These are phyloP conservation scores for Gadopsis marmoratus DNA, from an alignment of 2,797 vertebrate species.

Conservation along the genomic window DNA sequence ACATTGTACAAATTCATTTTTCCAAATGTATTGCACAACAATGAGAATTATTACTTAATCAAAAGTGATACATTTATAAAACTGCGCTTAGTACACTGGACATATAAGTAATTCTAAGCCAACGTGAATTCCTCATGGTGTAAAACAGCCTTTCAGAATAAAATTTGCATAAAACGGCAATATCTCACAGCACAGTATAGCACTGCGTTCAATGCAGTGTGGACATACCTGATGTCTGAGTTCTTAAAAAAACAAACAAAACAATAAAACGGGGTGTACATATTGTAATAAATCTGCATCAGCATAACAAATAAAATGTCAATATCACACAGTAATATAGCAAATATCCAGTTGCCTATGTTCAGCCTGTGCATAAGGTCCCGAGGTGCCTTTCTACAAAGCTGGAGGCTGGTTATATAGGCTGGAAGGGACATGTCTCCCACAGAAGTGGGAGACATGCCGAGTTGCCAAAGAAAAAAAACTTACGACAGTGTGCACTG, in stretches of 20 bases:
- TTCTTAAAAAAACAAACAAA: conserved; percentile 62
- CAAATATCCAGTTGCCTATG: conserved; percentile 77
- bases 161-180: conserved; percentile 70
- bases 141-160: conserved; percentile 54
- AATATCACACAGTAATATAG: conserved; percentile 77
- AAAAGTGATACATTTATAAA: conserved; percentile 71
- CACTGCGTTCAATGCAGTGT: conserved; percentile 75
- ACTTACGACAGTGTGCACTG: conserved; percentile 74
- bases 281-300: conserved; percentile 63
- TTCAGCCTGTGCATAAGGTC: conserved; percentile 63
- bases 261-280: conserved; percentile 63
- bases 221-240: conserved; percentile 85
- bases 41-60: conserved; percentile 60
- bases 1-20: conserved; percentile 79
- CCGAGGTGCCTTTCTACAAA: conserved; percentile 67
- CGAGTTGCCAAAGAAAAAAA: conserved; percentile 82
- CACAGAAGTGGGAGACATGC: conserved; percentile 67
- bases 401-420: conserved; percentile 77
- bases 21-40: conserved; percentile 81
- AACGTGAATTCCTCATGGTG: conserved; percentile 56
- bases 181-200: conserved; percentile 76
- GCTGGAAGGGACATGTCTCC: conserved; percentile 69
- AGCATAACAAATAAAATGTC: conserved; percentile 73
- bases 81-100: conserved; percentile 63
- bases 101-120: conserved; percentile 56